Conservation (phyloP, 92 coral and sea anemone genomes). For the Zoanthus solanderi region DNA sequence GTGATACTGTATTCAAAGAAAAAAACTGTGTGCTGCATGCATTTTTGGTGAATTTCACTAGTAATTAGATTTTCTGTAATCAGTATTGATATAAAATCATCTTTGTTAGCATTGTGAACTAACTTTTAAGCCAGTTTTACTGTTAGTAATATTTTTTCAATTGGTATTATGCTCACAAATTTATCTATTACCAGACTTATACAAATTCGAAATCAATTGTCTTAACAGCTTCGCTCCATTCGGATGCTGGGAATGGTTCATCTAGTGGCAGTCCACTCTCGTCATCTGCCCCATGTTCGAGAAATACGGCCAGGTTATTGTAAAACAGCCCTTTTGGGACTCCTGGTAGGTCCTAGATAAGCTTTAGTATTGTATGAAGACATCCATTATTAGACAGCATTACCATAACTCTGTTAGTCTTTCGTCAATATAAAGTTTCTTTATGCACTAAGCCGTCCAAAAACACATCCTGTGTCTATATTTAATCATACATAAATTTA, state of each 20-base stretch:
- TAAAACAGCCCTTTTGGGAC: constrained; percentile 94
- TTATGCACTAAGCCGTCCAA: too few relatives aligned
- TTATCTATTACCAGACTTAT: background rate
- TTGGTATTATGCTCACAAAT: background rate
- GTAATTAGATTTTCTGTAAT: too few relatives aligned
- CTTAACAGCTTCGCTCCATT: constrained; percentile 82
- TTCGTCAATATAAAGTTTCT: background rate
- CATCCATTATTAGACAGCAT: background rate
- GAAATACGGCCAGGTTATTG: constrained; percentile 92
- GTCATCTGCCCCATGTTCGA: constrained; percentile 84
- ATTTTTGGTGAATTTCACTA: too few relatives aligned
- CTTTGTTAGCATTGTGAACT: too few relatives aligned
- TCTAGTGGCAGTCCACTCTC: constrained; percentile 88
- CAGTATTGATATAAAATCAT: too few relatives aligned
- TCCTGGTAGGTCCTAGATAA: constrained; percentile 64
- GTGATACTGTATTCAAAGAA: too few relatives aligned
- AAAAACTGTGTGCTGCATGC: too few relatives aligned
- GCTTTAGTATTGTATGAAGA: background rate
- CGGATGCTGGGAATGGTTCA: constrained; percentile 99
- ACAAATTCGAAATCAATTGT: background rate
- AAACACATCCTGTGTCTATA: too few relatives aligned
- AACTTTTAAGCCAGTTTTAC: too few relatives aligned
- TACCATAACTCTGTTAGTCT: background rate
- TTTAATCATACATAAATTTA: too few relatives aligned
- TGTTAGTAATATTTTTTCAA: too few relatives aligned